These are phyloP conservation scores for Ophioninae sp. DNA, from an alignment of 2,888 invertebrate species.

Conservation along the genomic window DNA sequence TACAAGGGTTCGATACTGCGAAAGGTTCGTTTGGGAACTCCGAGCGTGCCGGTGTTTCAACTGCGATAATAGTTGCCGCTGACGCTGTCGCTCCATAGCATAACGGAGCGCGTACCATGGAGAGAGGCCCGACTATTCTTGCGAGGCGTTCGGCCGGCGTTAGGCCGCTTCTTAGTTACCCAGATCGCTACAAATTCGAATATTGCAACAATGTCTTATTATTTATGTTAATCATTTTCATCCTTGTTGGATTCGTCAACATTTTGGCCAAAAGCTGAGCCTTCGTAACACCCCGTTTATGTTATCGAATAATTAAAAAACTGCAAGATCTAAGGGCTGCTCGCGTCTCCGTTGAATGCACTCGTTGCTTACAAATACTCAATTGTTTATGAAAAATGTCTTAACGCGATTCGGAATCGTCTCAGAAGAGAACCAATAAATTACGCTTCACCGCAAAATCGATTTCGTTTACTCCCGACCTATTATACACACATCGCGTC, in stretches of 20 bases:
- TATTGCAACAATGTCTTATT: background rate
- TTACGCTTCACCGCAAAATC: background rate
- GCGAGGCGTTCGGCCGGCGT: background rate
- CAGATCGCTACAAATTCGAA: background rate
- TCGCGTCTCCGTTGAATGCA: background rate
- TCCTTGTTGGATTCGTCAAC: background rate
- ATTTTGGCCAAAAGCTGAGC: background rate
- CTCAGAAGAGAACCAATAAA: background rate
- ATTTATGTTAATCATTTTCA: background rate
- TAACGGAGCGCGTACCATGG: conserved; percentile 2
- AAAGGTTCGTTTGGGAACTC: background rate
- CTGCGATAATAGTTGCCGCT: background rate
- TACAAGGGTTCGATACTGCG: background rate
- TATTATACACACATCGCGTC: background rate
- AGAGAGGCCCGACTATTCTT: conserved; percentile 25
- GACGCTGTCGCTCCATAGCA: background rate
- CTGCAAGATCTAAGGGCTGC: background rate
- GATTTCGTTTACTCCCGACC: background rate
- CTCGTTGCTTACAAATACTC: conserved; percentile 3
- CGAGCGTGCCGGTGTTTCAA: background rate
- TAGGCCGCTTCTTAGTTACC: background rate
- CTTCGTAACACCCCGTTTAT: background rate
- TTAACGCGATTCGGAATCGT: background rate
- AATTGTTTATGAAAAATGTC: conserved; percentile 2
- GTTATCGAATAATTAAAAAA: background rate